Percentiles rank a stretch among this genome's conserved stretches.
These are phyloP conservation scores for Cephus pygmeus DNA, from an alignment of 2,888 invertebrate species.

Conservation along the genomic window DNA sequence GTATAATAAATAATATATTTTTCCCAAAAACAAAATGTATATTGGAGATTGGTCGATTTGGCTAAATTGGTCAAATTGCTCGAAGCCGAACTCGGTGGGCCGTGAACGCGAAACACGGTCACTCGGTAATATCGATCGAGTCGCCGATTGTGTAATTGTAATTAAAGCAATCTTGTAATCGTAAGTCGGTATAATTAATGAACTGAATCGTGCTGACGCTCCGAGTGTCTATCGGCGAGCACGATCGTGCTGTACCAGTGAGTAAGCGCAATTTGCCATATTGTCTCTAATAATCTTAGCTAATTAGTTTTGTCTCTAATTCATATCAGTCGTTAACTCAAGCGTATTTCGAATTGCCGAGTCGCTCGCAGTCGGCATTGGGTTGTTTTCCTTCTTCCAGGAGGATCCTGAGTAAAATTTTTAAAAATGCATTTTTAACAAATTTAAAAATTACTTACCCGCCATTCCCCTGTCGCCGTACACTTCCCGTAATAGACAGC, in stretches of 20 bases:
- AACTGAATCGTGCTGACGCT: slow-evolving; percentile 54
- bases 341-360: too few relatives aligned
- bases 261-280: slow-evolving; percentile 53
- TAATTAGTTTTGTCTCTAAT: slow-evolving; percentile 48
- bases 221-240: slow-evolving; percentile 45
- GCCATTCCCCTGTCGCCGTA: too few relatives aligned
- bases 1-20: too few relatives aligned
- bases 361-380: too few relatives aligned
- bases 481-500: too few relatives aligned
- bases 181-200: slow-evolving; percentile 55
- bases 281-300: slow-evolving; percentile 52
- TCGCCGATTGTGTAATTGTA: slow-evolving; percentile 50
- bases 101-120: not conserved
- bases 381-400: too few relatives aligned
- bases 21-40: too few relatives aligned
- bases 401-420: too few relatives aligned
- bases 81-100: not conserved
- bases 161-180: slow-evolving; percentile 53
- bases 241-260: slow-evolving; percentile 39
- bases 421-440: too few relatives aligned
- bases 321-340: slow-evolving; percentile 35
- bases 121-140: slow-evolving; percentile 27
- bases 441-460: too few relatives aligned
- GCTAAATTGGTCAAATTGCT: too few relatives aligned
- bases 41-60: too few relatives aligned